Evolutionary conservation across 2,113 vertebrate genomes (phyloP).

Genomic region (Lonchura striata): DNA sequence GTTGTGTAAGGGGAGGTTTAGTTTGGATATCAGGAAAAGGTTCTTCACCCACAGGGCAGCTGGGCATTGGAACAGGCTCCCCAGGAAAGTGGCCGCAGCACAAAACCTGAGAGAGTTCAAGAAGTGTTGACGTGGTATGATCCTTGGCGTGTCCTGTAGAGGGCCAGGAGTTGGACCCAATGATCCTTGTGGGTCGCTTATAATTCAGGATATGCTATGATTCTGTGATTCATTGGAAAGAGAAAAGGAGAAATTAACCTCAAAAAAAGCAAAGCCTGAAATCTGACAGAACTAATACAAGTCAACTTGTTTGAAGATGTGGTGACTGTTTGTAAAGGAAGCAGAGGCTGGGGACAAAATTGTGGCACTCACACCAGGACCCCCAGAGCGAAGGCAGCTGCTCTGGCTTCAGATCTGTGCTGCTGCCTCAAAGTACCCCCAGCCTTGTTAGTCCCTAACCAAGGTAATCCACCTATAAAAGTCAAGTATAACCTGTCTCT

Average conservation of each 20-base stretch:
- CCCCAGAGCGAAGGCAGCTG: not conserved
- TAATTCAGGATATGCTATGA: not conserved
- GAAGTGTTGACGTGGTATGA: rapidly evolving
- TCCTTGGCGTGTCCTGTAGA: not conserved
- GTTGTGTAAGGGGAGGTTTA: not conserved
- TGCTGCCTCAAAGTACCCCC: not conserved
- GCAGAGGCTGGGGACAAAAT: rapidly evolving
- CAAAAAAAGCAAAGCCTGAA: not conserved
- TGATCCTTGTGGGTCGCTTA: not conserved
- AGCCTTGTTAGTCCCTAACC: not conserved
- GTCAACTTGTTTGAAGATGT: not conserved
- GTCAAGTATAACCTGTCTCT: not conserved
- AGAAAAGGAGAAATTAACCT: not conserved
- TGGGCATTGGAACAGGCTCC: not conserved
- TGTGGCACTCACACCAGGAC: not conserved
- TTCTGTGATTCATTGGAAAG: not conserved
- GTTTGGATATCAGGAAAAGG: not conserved
- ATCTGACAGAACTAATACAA: not conserved
- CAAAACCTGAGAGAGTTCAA: rapidly evolving
- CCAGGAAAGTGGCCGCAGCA: not conserved
- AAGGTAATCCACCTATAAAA: not conserved
- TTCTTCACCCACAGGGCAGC: not conserved
- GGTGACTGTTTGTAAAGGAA: not conserved
- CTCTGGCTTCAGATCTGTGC: not conserved
- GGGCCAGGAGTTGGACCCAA: rapidly evolving